phyloP scores from a whole-genome alignment of 2,888 invertebrate species.

The Drosophila lacicola region DNA sequence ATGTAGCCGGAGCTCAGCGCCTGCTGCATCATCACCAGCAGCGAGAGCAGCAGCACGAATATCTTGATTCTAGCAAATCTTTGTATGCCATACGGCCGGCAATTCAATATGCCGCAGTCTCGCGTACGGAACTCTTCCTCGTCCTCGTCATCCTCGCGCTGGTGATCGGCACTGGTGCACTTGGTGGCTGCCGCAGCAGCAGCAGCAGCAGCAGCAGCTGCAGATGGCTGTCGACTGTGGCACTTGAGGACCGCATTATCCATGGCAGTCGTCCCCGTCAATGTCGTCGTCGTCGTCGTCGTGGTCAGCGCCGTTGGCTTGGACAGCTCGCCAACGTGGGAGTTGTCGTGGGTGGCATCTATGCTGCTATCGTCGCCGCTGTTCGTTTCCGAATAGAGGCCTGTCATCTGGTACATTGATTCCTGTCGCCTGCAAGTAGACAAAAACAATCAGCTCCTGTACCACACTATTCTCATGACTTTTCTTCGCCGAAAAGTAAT shows the following conservation, averaged over 20 bases:
- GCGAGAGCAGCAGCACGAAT: constrained; percentile 94
- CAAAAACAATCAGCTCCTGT: constrained; percentile 31
- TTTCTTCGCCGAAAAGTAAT: constrained; percentile 16
- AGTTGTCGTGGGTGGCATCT: constrained; percentile 86
- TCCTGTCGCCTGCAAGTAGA: constrained; percentile 89
- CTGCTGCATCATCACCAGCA: constrained; percentile 95
- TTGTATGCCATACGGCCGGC: constrained; percentile 94
- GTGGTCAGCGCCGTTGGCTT: constrained; percentile 13
- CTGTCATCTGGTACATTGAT: constrained; percentile 95
- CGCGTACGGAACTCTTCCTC: constrained; percentile 88
- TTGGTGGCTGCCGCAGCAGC: constrained; percentile 17
- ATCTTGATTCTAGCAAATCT: constrained; percentile 96
- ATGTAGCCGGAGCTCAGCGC: constrained; percentile 96
- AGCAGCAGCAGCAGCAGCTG: constrained; percentile 20
- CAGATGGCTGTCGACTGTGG: constrained; percentile 92
- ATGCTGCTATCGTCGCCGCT: constrained; percentile 86
- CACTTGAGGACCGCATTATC: constrained; percentile 87
- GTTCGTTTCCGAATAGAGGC: constrained; percentile 91
- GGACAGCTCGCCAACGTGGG: constrained; percentile 69
- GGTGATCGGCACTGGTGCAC: constrained; percentile 83
- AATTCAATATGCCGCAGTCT: constrained; percentile 95
- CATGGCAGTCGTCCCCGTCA: constrained; percentile 49
- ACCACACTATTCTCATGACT: constrained; percentile 37
- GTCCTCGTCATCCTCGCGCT: constrained; percentile 86
- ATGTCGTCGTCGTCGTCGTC: constrained; percentile 7